These are phyloP conservation scores for Cherax destructor DNA, from an alignment of 1,140 invertebrate genomes.

Conservation along the genomic window DNA sequence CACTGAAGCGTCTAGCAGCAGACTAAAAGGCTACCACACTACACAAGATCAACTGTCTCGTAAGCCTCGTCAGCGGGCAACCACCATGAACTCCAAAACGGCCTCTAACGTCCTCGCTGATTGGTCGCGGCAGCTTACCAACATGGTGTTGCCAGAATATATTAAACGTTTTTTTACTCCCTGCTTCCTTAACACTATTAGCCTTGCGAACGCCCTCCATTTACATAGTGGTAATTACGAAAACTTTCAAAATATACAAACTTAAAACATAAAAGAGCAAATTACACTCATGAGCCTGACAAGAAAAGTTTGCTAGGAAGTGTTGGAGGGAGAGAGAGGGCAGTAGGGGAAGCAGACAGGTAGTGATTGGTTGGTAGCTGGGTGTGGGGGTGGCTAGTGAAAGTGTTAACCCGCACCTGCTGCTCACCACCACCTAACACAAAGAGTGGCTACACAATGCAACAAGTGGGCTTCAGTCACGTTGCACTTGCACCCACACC, in stretches of 20 bases:
- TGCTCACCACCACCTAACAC: background rate
- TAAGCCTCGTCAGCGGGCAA: background rate
- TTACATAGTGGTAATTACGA: background rate
- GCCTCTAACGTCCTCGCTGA: background rate
- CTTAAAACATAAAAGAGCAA: background rate
- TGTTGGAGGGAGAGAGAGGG: background rate
- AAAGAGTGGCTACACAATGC: constrained; percentile 3
- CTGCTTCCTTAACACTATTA: background rate
- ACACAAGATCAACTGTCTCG: background rate
- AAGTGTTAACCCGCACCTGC: background rate
- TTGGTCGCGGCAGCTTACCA: background rate
- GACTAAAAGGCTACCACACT: background rate
- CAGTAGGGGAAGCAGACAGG: background rate
- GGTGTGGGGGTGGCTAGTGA: constrained; percentile 1
- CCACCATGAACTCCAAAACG: constrained; percentile 1
- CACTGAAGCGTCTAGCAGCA: constrained; percentile 9
- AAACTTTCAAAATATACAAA: background rate
- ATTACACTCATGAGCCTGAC: too few species aligned
- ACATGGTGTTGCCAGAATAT: background rate
- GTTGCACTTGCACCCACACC: background rate
- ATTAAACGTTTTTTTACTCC: background rate
- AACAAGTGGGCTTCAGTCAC: background rate
- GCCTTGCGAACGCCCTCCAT: background rate
- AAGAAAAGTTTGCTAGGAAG: too few species aligned
- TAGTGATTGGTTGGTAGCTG: background rate